A percentile compares a stretch with the other conserved stretches of the same genome.
phyloP scores from a whole-genome alignment of 2,888 invertebrate species.

The Stenoptilia bipunctidactyla region DNA sequence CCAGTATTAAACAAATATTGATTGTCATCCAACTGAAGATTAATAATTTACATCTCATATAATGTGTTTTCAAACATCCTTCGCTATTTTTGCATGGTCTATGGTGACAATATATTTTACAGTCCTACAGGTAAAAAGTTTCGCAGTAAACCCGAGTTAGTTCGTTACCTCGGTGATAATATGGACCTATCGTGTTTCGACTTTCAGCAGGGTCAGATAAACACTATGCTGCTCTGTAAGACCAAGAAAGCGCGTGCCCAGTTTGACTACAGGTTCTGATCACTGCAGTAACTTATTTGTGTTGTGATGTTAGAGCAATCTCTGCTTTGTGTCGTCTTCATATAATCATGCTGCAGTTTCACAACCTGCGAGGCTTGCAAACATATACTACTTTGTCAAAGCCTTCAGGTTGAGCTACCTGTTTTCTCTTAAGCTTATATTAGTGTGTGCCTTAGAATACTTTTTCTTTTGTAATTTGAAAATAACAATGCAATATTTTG shows the following conservation, averaged over 20 bases:
- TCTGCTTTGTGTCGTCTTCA: conserved; percentile 41
- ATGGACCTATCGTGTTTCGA: conserved; percentile 87
- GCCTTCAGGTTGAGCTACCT: too few species aligned
- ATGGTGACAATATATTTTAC: conserved; percentile 32
- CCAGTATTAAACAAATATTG: too few species aligned
- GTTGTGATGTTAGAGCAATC: conserved; percentile 65
- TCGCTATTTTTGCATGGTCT: conserved; percentile 17
- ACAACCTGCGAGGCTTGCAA: background rate
- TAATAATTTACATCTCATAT: too few species aligned
- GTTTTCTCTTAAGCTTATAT: too few species aligned
- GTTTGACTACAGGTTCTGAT: conserved; percentile 76
- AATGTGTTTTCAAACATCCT: too few species aligned
- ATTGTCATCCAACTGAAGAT: too few species aligned
- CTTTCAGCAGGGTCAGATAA: conserved; percentile 84
- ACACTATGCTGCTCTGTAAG: conserved; percentile 77
- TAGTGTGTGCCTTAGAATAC: too few species aligned
- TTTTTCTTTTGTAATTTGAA: too few species aligned
- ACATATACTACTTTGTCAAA: too few species aligned
- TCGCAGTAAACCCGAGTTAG: conserved; percentile 85
- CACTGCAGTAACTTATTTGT: conserved; percentile 54
- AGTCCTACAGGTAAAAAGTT: conserved; percentile 88
- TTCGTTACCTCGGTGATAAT: conserved; percentile 81
- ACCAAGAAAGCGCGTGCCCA: conserved; percentile 78
- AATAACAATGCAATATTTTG: background rate
- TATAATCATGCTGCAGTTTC: background rate